Evolutionary conservation across 2,888 invertebrate genomes (phyloP), one percentile per base, ranked within the genome.

Genomic region (Nymphalis polychloros): DNA sequence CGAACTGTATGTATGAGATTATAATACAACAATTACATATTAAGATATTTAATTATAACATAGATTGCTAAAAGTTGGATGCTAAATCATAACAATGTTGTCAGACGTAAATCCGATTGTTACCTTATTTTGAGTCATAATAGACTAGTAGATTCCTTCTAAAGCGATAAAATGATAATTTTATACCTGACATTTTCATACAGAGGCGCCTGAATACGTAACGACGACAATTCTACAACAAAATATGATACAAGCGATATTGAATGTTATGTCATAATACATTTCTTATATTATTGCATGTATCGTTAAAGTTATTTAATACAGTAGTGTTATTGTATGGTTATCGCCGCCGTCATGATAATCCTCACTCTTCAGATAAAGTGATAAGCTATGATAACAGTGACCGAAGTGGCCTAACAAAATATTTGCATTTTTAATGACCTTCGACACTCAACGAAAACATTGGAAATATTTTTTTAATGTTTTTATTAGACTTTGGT

Each of bases 321-420:
- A 61, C 57, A 61, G 64, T 68, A 50, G 63, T 61, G 53, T 59
- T 50, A 53, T 60, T 55, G 64, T 64, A 65, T n/a, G n/a, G 41
- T 69, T 70, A 69, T 73, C 70, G 63, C 17, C 46, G 50, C 62
- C 61, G 59, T 62, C 67, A 68, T 64, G 62, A 55, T 72, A 68
- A 72, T 71, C 68, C 67, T 65, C 52, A 64, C 64, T 53, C 66
- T 47, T 66, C 53, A 59, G 72, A 74, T 72, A 74, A 70, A 62
- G 47, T 55, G 72, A 72, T 72, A 74, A 71, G 50, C 41, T 60
- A 47, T 67, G 72, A 72, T 74, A 74, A 70, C 66, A 70, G 23
- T 72, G 70, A 60, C 67, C 72, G 59, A 60, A 69, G 59, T 69
- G 67, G 59, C 67, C 69, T 64, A 61, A 69, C 64, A 64, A 47